Percentiles rank a stretch among this genome's conserved stretches.
phyloP scores from a whole-genome alignment of 1,140 invertebrate genomes.

The Drosophila ananassae region DNA sequence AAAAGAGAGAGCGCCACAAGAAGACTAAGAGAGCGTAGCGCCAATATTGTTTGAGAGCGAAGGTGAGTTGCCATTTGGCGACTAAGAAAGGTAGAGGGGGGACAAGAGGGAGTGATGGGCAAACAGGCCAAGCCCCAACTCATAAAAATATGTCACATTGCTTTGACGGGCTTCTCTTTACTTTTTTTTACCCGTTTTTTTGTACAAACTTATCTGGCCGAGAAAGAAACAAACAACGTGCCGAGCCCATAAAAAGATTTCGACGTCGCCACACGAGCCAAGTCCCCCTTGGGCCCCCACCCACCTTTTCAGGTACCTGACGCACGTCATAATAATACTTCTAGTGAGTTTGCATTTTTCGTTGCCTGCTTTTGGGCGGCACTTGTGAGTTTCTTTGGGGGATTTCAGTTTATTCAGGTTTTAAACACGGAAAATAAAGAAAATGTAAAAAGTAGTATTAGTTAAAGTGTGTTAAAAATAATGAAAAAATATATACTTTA shows the following conservation, averaged over 20 bases:
- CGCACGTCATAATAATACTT: conserved; percentile 29
- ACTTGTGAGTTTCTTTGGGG: conserved; percentile 1
- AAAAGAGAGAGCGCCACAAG: not conserved
- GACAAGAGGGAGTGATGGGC: conserved; percentile 1
- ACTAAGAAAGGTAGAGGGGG: conserved; percentile 30
- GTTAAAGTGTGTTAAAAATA: not conserved
- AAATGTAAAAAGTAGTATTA: not conserved
- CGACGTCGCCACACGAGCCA: conserved; percentile 16
- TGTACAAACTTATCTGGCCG: conserved; percentile 49
- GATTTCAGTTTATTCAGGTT: not conserved
- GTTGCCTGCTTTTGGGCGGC: conserved; percentile 58
- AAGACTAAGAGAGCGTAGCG: conserved; percentile 5
- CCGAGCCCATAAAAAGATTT: conserved; percentile 74
- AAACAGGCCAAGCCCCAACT: conserved; percentile 66
- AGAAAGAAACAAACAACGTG: conserved; percentile 67
- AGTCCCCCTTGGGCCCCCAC: not conserved
- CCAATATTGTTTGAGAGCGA: conserved; percentile 39
- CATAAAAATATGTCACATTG: conserved; percentile 74
- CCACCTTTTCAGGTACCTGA: conserved; percentile 28
- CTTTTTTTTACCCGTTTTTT: conserved; percentile 3
- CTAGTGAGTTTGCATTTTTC: conserved; percentile 18
- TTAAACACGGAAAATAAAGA: not conserved
- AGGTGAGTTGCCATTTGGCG: conserved; percentile 51
- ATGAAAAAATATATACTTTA: not conserved
- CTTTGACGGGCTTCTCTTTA: conserved; percentile 17